Conservation (phyloP, 1,140 invertebrate genomes). For the Idris sp. region DNA sequence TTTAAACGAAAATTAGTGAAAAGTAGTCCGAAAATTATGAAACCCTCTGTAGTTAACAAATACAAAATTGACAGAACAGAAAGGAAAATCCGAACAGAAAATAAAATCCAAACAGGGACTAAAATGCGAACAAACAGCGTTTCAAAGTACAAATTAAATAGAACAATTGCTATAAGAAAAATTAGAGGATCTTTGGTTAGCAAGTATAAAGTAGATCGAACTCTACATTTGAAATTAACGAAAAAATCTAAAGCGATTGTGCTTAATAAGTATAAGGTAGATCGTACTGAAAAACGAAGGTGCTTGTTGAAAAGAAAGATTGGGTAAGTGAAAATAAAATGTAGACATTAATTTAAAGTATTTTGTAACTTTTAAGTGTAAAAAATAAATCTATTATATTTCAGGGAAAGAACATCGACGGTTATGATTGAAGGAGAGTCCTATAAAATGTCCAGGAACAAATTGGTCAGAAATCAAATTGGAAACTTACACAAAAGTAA, state of each 20-base stretch:
- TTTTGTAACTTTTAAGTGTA: neutral
- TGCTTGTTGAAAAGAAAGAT: slow-evolving; percentile 14
- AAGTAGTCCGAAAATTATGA: slow-evolving; percentile 20
- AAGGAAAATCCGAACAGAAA: too few relatives aligned
- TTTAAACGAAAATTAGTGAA: slow-evolving; percentile 41
- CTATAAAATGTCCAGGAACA: slow-evolving; percentile 75
- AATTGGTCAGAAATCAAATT: slow-evolving; percentile 61
- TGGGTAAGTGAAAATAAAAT: slow-evolving; percentile 2
- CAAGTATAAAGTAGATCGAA: slow-evolving; percentile 28
- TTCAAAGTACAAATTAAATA: slow-evolving; percentile 34
- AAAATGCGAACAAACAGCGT: slow-evolving; percentile 2
- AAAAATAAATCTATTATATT: slow-evolving; percentile 8
- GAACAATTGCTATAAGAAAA: neutral
- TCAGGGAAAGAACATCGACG: slow-evolving; percentile 50
- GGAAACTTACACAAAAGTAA: slow-evolving; percentile 21
- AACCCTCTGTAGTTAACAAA: slow-evolving; percentile 20
- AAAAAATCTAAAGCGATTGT: neutral
- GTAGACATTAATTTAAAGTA: slow-evolving; percentile 12
- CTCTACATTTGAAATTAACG: neutral
- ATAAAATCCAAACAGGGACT: neutral
- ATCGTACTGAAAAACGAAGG: slow-evolving; percentile 1
- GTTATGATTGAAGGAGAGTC: slow-evolving; percentile 78
- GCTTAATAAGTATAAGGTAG: slow-evolving; percentile 21
- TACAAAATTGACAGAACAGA: slow-evolving; percentile 42
- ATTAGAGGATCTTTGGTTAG: slow-evolving; percentile 4